phyloP scores from a whole-genome alignment of 2,888 invertebrate species.

The Drosophila robusta region DNA sequence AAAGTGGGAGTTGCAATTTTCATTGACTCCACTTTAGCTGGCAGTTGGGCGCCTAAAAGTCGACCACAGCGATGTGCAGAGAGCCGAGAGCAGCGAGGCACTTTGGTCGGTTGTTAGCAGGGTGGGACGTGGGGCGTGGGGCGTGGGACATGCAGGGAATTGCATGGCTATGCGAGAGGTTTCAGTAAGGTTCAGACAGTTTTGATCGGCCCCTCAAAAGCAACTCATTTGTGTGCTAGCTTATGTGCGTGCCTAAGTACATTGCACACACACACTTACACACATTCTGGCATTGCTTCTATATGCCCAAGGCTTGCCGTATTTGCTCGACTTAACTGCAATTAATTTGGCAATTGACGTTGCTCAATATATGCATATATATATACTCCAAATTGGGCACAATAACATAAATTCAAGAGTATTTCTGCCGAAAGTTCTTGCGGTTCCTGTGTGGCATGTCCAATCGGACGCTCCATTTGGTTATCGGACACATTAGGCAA shows the following conservation, averaged over 20 bases:
- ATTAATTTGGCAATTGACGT: conserved; percentile 84
- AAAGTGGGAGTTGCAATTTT: conserved; percentile 83
- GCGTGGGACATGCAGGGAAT: neutral
- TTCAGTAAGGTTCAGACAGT: neutral
- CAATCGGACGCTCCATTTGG: conserved; percentile 49
- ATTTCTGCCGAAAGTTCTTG: conserved; percentile 16
- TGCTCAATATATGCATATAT: conserved; percentile 39
- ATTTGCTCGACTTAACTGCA: conserved; percentile 83
- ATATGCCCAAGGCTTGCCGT: conserved; percentile 17
- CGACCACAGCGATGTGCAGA: conserved; percentile 33
- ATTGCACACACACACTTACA: neutral
- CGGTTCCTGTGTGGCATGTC: conserved; percentile 15
- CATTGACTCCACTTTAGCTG: conserved; percentile 83
- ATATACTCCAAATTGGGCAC: neutral
- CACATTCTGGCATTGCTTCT: neutral
- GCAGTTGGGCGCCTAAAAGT: conserved; percentile 57
- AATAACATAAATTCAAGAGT: conserved; percentile 45
- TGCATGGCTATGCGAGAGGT: conserved; percentile 12
- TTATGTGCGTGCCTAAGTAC: neutral
- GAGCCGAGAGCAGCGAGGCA: conserved; percentile 7
- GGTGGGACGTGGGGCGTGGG: neutral
- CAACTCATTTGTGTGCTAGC: conserved; percentile 4
- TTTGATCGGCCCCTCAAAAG: conserved; percentile 25
- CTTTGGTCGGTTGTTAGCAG: conserved; percentile 6
- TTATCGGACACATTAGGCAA: conserved; percentile 72